Conservation (phyloP, 2,113 vertebrate species). For the Zingel zingel region DNA sequence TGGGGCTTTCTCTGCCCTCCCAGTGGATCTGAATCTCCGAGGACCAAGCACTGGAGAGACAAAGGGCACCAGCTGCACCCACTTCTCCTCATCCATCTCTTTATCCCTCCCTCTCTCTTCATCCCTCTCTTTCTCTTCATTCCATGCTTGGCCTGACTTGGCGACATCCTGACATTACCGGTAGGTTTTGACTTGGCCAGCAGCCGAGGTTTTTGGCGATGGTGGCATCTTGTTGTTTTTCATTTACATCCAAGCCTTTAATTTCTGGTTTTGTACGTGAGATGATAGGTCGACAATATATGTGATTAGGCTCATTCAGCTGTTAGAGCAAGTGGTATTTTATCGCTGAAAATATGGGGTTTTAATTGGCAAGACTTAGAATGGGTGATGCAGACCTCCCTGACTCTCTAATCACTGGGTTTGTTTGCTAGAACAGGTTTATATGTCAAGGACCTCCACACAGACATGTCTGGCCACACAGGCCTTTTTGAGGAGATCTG, state of each 20-base stretch:
- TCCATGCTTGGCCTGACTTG: conserved; percentile 53
- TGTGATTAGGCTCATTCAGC: conserved; percentile 73
- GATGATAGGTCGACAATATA: conserved; percentile 58
- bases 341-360: conserved; percentile 62
- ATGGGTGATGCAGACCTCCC: conserved; percentile 34
- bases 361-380: conserved; percentile 41
- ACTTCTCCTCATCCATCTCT: conserved; percentile 78
- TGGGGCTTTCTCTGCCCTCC: conserved; percentile 72
- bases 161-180: conserved; percentile 61
- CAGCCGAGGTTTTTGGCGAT: conserved; percentile 47
- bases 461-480: conserved; percentile 22
- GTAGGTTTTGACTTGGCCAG: conserved; percentile 60
- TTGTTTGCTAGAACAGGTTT: conserved; percentile 61
- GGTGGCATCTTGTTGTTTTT: conserved; percentile 58
- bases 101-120: conserved; percentile 52
- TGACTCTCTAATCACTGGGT: conserved; percentile 56
- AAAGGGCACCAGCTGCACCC: conserved; percentile 87
- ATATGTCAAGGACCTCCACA: conserved; percentile 25
- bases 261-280: conserved; percentile 49
- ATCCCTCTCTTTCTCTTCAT: conserved; percentile 43
- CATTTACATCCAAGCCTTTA: conserved; percentile 57
- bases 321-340: conserved; percentile 59
- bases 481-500: conserved; percentile 13
- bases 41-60: conserved; percentile 80
- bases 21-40: conserved; percentile 74